phyloP scores from a whole-genome alignment of 2,113 vertebrate species.

The Aplodontia rufa region DNA sequence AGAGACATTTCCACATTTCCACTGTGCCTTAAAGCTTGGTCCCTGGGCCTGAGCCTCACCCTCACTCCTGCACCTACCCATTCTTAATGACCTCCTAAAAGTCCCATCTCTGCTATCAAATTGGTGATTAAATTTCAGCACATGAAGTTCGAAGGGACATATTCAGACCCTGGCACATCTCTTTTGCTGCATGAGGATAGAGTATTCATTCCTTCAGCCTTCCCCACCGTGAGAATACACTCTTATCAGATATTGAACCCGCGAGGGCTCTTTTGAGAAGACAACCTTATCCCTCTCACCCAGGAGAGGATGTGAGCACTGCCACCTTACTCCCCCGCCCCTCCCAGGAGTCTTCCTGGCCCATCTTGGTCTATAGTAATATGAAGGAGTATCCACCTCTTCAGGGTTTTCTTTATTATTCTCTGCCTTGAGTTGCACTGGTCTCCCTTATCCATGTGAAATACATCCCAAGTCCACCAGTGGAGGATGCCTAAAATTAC shows the following conservation, averaged over 20 bases:
- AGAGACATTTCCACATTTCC: too few relatives aligned
- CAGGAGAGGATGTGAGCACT: background rate
- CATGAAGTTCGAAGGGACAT: background rate
- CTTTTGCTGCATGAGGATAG: background rate
- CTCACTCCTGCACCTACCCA: too few relatives aligned
- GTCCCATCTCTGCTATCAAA: background rate
- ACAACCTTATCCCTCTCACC: background rate
- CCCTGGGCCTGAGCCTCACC: too few relatives aligned
- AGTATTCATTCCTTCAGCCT: background rate
- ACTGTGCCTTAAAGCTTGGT: too few relatives aligned
- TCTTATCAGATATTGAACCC: background rate
- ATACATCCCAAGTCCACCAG: too few relatives aligned
- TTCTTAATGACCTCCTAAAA: background rate
- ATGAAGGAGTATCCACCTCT: background rate
- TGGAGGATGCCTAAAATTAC: background rate
- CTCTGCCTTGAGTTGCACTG: background rate
- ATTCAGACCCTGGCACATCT: background rate
- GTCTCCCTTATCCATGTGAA: background rate
- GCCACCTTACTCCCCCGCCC: too few relatives aligned
- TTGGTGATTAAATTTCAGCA: background rate
- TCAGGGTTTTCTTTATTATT: background rate
- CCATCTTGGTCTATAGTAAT: accelerated
- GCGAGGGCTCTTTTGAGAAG: background rate
- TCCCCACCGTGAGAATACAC: background rate
- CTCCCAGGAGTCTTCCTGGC: background rate